A percentile compares a stretch with the other conserved stretches of the same genome.
These are phyloP conservation scores for Acipenser ruthenus DNA, from an alignment of 2,797 vertebrate species.

Conservation along the genomic window DNA sequence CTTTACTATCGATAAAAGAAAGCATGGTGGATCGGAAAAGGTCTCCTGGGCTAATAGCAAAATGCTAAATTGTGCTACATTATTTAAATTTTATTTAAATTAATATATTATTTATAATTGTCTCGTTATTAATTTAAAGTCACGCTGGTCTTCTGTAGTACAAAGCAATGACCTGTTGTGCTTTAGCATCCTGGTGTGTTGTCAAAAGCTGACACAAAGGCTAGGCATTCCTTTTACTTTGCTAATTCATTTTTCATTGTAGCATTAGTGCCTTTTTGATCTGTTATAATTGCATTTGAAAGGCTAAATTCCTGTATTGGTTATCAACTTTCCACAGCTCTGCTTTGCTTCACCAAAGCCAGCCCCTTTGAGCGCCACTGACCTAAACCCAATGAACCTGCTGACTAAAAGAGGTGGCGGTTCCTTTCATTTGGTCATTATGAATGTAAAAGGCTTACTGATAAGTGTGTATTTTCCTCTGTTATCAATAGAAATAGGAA, in stretches of 20 bases:
- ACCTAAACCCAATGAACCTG: too few species aligned
- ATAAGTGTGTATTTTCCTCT: too few species aligned
- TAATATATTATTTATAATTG: conserved; percentile 23
- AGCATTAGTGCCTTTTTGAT: conserved; percentile 5
- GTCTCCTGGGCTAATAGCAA: conserved; percentile 7
- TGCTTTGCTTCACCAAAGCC: background rate
- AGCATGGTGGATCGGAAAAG: background rate
- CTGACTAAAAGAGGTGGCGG: too few species aligned
- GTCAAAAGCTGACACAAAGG: background rate
- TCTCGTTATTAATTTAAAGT: conserved; percentile 31
- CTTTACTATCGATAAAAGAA: background rate
- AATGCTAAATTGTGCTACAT: conserved; percentile 9
- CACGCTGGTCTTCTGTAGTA: conserved; percentile 17
- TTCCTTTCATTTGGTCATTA: too few species aligned
- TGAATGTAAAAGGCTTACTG: too few species aligned
- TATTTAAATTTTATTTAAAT: conserved; percentile 20
- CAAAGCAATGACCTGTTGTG: conserved; percentile 6
- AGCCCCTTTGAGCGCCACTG: background rate
- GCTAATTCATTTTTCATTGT: conserved; percentile 13
- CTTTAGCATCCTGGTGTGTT: background rate
- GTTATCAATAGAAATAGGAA: too few species aligned
- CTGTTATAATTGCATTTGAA: conserved; percentile 13
- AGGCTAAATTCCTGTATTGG: conserved; percentile 9
- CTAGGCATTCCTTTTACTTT: background rate
- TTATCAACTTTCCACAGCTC: conserved; percentile 5